A percentile compares a stretch with the other conserved stretches of the same genome.
Conservation (phyloP, 2,797 vertebrate species). For the Discoglossus pictus region DNA sequence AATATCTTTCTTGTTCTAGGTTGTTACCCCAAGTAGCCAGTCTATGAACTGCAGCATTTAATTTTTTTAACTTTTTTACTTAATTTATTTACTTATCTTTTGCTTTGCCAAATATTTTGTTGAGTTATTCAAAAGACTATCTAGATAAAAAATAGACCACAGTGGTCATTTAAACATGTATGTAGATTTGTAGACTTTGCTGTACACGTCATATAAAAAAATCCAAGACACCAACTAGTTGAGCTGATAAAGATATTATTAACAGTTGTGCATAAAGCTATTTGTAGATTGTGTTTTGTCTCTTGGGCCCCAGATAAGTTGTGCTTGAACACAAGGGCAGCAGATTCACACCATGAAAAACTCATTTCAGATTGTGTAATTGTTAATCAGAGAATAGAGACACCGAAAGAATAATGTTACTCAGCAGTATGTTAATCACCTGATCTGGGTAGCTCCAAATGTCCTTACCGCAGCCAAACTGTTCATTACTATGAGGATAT, state of each 20-base stretch:
- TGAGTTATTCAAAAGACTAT: too few relatives aligned
- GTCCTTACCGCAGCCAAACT: constrained; percentile 42
- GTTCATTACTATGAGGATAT: constrained; percentile 12
- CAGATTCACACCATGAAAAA: constrained; percentile 32
- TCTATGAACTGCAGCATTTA: too few relatives aligned
- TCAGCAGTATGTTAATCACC: constrained; percentile 56
- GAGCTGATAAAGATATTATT: constrained; percentile 11
- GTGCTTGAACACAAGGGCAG: constrained; percentile 6
- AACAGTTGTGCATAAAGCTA: constrained; percentile 3
- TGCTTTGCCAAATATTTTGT: too few relatives aligned
- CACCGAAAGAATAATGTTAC: constrained; percentile 50
- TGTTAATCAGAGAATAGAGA: constrained; percentile 44
- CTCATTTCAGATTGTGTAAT: constrained; percentile 42
- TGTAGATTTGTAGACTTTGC: too few relatives aligned
- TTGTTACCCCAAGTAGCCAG: too few relatives aligned
- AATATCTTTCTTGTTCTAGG: too few relatives aligned
- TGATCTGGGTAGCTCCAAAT: constrained; percentile 38
- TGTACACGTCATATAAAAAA: too few relatives aligned
- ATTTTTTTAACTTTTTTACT: too few relatives aligned
- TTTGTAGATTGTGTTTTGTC: background rate
- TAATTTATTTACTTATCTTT: too few relatives aligned
- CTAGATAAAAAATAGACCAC: too few relatives aligned
- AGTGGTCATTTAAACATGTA: too few relatives aligned
- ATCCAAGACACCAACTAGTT: too few relatives aligned
- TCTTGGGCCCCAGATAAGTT: constrained; percentile 20